phyloP scores from a whole-genome alignment of 2,113 vertebrate species.

The Chamaetylas fuelleborni region DNA sequence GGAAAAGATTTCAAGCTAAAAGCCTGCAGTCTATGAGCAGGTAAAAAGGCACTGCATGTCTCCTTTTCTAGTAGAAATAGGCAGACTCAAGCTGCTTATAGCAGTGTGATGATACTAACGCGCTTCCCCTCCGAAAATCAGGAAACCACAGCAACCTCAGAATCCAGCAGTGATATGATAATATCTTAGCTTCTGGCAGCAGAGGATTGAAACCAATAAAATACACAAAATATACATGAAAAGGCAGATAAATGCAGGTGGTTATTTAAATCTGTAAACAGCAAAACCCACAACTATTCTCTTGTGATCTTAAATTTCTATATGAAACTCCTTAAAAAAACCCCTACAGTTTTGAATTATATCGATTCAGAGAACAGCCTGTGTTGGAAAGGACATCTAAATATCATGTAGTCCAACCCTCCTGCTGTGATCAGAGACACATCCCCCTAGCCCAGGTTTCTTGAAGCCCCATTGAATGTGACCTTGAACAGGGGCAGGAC shows the following conservation, averaged over 20 bases:
- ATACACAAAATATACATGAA: background rate
- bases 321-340: background rate
- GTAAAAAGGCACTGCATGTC: background rate
- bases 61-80: background rate
- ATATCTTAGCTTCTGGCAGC: background rate
- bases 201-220: background rate
- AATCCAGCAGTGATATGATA: background rate
- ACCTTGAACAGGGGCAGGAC: background rate
- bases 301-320: background rate
- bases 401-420: background rate
- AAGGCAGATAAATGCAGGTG: background rate
- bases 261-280: background rate
- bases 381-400: background rate
- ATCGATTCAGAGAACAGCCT: background rate
- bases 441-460: background rate
- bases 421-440: fast-evolving
- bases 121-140: background rate
- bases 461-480: background rate
- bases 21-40: background rate
- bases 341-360: background rate
- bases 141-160: background rate
- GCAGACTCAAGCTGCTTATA: background rate
- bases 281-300: background rate
- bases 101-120: background rate
- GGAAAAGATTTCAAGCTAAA: background rate